Evolutionary conservation across 2,113 vertebrate species (phyloP), one percentile per base, ranked within the genome.

Genomic region (Boulengeromyrus knoepffleri): DNA sequence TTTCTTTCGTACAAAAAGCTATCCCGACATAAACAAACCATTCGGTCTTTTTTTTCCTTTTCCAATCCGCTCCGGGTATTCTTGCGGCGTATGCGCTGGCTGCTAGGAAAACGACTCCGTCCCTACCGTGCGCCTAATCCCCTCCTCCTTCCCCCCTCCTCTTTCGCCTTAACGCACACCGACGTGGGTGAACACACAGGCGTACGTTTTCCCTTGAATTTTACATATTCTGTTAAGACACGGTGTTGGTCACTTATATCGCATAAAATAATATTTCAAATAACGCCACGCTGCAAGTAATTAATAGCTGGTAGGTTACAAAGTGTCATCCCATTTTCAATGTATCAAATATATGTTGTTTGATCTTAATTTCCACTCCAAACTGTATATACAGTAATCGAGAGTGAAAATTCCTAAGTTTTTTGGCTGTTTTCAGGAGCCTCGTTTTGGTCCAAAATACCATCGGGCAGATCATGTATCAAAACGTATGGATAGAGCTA

Each of bases 61-160:
- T 90, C 91, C 91, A 77, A n/a, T 89, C 91, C 85, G 92, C n/a
- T 93, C 93, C 93, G 94, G 93, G 93, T 92, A 91, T 94, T 92
- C 92, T 93, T 92, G 91, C 91, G 92, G 92, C 92, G 87, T 89
- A 53, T 53, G 58, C 85, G 39, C 88, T 91, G 92, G 91, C 92
- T 91, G 90, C 91, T 83, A 90, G 92, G 90, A 92, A 92, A 89
- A 93, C 77, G 66, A 74, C 27, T 91, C 93, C 93, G 46, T 93
- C 94, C 93, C 94, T 94, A 93, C 91, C 87, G 56, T 74, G 36
- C 91, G 88, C 92, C 5, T 90, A 84, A 52, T 89, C 31, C 70
- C 86, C 86, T 88, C 85, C 85, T 89, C 53, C 88, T 91, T 17
- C n/a, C 50, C 88, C 91, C 56, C 45, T 90, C 77, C 56, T 84